Conservation (phyloP, 1,140 invertebrate genomes). For the Trinorchestia longiramus region DNA sequence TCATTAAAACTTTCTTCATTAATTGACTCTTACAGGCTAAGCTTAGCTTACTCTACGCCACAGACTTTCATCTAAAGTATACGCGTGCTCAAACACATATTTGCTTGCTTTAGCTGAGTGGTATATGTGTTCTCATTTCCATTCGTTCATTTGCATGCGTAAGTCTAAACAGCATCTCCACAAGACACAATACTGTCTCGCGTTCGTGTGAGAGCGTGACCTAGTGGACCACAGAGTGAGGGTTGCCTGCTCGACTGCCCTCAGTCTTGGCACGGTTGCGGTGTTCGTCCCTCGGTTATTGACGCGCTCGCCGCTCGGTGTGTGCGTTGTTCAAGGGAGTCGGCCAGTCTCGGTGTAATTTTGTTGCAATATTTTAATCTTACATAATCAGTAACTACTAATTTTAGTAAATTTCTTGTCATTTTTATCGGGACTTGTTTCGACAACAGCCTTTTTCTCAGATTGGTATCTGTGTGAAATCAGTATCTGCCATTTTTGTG, state of each 20-base stretch:
- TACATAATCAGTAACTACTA: neutral
- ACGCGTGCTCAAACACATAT: neutral
- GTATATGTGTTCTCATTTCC: neutral
- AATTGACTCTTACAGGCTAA: neutral
- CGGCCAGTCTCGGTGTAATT: neutral
- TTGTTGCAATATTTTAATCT: neutral
- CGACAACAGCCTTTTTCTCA: no score
- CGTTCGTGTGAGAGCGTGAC: neutral
- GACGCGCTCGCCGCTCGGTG: neutral
- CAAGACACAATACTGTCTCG: neutral
- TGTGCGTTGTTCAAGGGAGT: neutral
- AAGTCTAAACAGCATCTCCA: neutral
- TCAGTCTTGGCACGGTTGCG: constrained; percentile 31
- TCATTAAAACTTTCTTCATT: neutral
- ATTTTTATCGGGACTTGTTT: no score
- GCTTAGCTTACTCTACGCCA: neutral
- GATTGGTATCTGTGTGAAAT: neutral
- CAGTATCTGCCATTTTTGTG: neutral
- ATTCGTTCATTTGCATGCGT: neutral
- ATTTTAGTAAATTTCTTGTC: no score
- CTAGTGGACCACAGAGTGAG: neutral
- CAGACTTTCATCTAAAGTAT: neutral
- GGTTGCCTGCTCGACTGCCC: constrained; percentile 29
- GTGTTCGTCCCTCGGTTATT: neutral
- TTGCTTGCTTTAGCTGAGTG: neutral